A percentile compares a stretch with the other conserved stretches of the same genome.
Evolutionary conservation across 2,797 vertebrate species (phyloP).

Genomic region (Manis crassicaudata): DNA sequence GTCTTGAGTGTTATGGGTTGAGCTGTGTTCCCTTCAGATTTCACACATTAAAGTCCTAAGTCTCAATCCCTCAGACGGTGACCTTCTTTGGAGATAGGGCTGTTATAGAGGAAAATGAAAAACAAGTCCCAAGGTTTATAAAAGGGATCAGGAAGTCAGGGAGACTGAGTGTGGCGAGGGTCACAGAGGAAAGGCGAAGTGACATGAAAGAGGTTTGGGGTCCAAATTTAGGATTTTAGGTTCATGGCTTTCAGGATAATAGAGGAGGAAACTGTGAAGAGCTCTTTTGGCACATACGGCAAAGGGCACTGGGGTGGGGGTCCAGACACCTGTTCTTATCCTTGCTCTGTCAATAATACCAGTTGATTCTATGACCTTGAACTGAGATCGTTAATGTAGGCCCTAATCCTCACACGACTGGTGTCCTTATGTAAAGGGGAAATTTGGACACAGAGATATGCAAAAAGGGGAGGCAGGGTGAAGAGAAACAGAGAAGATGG

Average conservation of each 20-base stretch:
- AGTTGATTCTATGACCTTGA: background rate
- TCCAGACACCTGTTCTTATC: background rate
- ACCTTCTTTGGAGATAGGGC: background rate
- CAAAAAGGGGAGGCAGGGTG: background rate
- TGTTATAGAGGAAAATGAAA: background rate
- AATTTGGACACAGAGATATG: background rate
- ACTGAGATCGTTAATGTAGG: background rate
- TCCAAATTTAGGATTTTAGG: background rate
- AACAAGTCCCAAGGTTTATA: no score
- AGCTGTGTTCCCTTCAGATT: background rate
- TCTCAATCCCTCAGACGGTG: background rate
- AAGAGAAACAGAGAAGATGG: background rate
- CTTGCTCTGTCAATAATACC: no score
- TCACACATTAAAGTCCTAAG: background rate
- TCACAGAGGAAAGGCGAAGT: background rate
- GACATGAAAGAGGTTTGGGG: background rate
- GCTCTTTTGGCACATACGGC: rapidly evolving
- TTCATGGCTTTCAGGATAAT: background rate
- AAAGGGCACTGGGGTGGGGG: background rate
- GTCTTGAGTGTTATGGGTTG: background rate
- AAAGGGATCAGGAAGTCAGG: background rate
- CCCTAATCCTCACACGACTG: background rate
- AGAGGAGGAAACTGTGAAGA: background rate
- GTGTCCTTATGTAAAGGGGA: background rate
- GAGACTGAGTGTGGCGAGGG: background rate